These are phyloP conservation scores for Cheilosia variabilis DNA, from an alignment of 2,888 invertebrate genomes.

Conservation along the genomic window DNA sequence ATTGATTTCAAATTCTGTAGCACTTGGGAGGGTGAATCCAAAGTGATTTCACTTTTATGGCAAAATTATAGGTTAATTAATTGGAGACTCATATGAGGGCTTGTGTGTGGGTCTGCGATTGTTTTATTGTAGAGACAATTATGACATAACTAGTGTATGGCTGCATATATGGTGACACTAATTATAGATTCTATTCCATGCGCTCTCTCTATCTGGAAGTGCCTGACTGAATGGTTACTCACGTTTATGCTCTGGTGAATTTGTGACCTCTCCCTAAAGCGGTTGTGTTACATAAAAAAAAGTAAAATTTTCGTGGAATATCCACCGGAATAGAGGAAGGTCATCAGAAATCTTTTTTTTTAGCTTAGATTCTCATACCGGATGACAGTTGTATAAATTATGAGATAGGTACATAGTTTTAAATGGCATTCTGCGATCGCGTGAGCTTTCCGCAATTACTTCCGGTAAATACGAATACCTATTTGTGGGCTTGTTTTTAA, in stretches of 20 bases:
- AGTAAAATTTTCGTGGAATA: slow-evolving; percentile 11
- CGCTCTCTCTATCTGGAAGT: not conserved
- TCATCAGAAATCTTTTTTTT: slow-evolving; percentile 12
- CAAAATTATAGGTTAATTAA: slow-evolving; percentile 46
- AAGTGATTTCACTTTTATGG: slow-evolving; percentile 31
- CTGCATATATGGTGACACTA: slow-evolving; percentile 54
- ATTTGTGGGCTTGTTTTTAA: not conserved
- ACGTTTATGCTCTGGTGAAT: slow-evolving; percentile 61
- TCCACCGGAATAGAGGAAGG: slow-evolving; percentile 49
- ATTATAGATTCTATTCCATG: slow-evolving; percentile 61
- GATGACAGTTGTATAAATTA: slow-evolving; percentile 23
- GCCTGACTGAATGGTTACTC: slow-evolving; percentile 15
- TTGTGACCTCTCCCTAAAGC: slow-evolving; percentile 38
- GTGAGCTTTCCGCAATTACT: slow-evolving; percentile 12
- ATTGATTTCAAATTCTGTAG: slow-evolving; percentile 22
- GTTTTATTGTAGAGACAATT: slow-evolving; percentile 26
- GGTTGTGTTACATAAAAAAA: slow-evolving; percentile 9
- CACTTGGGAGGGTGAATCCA: not conserved
- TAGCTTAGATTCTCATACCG: slow-evolving; percentile 23
- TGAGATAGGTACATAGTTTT: not conserved
- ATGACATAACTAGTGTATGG: slow-evolving; percentile 36
- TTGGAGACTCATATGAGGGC: slow-evolving; percentile 38
- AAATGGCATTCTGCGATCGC: slow-evolving; percentile 3
- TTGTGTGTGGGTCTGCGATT: slow-evolving; percentile 22
- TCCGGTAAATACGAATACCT: not conserved